A percentile compares a stretch with the other conserved stretches of the same genome.
These are phyloP conservation scores for Schizotus pectinicornis DNA, from an alignment of 2,888 invertebrate genomes.

Conservation along the genomic window DNA sequence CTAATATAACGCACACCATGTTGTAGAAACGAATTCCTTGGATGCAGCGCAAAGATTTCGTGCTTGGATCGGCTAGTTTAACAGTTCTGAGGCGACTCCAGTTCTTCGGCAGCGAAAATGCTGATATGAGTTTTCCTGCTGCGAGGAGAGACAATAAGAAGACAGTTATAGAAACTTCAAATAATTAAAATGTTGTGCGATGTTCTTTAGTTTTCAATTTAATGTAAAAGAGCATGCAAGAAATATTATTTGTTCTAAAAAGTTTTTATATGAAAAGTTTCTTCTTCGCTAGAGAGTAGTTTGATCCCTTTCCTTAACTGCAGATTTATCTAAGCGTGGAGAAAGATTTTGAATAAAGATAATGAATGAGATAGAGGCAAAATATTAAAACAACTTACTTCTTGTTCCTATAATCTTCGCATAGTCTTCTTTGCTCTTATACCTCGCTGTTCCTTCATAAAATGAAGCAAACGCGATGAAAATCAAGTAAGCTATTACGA, in stretches of 20 bases:
- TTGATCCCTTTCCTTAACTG: no score
- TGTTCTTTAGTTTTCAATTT: no score
- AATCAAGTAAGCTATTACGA: slow-evolving; percentile 21
- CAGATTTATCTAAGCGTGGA: no score
- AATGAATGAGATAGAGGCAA: neutral
- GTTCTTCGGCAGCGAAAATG: slow-evolving; percentile 41
- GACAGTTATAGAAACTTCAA: neutral
- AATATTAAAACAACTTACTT: slow-evolving; percentile 6
- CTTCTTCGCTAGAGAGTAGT: no score
- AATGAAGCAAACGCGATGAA: slow-evolving; percentile 31
- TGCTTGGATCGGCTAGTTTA: slow-evolving; percentile 31
- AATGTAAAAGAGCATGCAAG: no score
- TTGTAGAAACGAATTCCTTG: slow-evolving; percentile 47
- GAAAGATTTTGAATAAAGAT: neutral
- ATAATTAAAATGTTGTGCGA: neutral
- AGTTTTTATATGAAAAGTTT: no score
- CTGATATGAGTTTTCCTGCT: slow-evolving; percentile 36
- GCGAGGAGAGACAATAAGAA: slow-evolving; percentile 11
- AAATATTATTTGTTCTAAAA: no score
- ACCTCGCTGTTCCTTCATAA: slow-evolving; percentile 31
- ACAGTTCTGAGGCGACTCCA: slow-evolving; percentile 35
- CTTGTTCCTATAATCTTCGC: slow-evolving; percentile 13
- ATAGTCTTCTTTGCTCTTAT: slow-evolving; percentile 25
- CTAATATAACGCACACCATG: slow-evolving; percentile 43
- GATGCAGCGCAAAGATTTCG: slow-evolving; percentile 38